Conservation (phyloP, 1,140 invertebrate species). For the Laodelphax striatellus region DNA sequence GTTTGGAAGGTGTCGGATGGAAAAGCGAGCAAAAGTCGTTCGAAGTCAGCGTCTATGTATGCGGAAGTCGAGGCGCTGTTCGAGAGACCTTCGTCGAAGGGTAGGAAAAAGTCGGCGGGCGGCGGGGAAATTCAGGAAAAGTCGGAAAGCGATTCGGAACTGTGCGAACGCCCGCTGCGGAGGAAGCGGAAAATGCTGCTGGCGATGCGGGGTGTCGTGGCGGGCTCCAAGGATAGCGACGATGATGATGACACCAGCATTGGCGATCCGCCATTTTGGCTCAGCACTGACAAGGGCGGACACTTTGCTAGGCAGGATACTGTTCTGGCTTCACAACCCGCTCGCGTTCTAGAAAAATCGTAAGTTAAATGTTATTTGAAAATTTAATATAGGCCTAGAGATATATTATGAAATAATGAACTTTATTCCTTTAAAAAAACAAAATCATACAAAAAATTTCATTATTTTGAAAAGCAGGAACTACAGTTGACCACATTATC, state of each 20-base stretch:
- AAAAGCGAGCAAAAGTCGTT: neutral
- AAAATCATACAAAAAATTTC: too few relatives aligned
- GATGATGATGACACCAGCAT: conserved; percentile 19
- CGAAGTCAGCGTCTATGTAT: neutral
- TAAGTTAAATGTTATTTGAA: too few relatives aligned
- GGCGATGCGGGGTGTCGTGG: conserved; percentile 16
- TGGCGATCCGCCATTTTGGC: conserved; percentile 25
- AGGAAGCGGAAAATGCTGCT: conserved; percentile 17
- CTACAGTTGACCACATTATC: too few relatives aligned
- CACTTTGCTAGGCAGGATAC: conserved; percentile 19
- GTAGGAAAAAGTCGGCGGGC: neutral
- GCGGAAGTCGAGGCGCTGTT: neutral
- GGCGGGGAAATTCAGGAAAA: conserved; percentile 7
- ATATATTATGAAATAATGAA: too few relatives aligned
- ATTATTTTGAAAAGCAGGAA: too few relatives aligned
- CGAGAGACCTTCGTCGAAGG: neutral
- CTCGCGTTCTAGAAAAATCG: neutral
- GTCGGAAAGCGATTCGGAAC: conserved; percentile 18
- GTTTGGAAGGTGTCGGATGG: neutral
- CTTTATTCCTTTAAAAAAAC: too few relatives aligned
- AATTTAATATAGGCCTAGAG: too few relatives aligned
- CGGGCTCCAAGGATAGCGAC: conserved; percentile 11
- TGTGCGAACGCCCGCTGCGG: conserved; percentile 12
- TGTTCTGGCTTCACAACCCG: conserved; percentile 4
- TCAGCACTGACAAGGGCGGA: conserved; percentile 20